Evolutionary conservation across 2,113 vertebrate genomes (phyloP).

Genomic region (Podilymbus podiceps): DNA sequence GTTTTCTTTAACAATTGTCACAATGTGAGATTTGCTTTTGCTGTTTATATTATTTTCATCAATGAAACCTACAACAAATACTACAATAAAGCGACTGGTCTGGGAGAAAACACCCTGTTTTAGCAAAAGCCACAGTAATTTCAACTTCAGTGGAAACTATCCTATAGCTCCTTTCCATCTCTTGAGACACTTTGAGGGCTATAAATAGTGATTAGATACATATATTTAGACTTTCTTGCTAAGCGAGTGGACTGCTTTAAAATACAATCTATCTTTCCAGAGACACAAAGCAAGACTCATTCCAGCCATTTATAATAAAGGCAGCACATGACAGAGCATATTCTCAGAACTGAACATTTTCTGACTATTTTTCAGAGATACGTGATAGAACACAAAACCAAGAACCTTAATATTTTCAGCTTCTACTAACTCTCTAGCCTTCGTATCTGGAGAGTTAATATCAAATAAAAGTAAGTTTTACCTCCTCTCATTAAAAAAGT

Average conservation of each 20-base stretch:
- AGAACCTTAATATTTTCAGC: not conserved
- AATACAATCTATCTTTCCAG: not conserved
- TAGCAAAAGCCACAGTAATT: not conserved
- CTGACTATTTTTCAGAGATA: not conserved
- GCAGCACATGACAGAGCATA: not conserved
- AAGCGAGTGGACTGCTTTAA: not conserved
- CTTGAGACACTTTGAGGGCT: not conserved
- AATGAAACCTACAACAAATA: not conserved
- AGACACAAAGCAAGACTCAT: not conserved
- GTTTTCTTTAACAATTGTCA: not conserved
- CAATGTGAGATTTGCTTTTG: not conserved
- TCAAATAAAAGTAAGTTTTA: not conserved
- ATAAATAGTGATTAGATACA: not conserved
- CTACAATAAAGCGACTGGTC: not conserved
- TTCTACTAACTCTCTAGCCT: not conserved
- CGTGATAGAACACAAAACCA: not conserved
- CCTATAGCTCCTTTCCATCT: not conserved
- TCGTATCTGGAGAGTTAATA: not conserved
- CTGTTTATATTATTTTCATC: not conserved
- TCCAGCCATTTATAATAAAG: not conserved
- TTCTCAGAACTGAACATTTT: not conserved
- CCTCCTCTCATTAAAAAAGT: not conserved
- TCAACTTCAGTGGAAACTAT: not conserved
- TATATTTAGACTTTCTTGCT: not conserved
- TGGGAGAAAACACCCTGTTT: not conserved